phyloP scores from a whole-genome alignment of 1,140 invertebrate species.

The Calycopis cecrops region DNA sequence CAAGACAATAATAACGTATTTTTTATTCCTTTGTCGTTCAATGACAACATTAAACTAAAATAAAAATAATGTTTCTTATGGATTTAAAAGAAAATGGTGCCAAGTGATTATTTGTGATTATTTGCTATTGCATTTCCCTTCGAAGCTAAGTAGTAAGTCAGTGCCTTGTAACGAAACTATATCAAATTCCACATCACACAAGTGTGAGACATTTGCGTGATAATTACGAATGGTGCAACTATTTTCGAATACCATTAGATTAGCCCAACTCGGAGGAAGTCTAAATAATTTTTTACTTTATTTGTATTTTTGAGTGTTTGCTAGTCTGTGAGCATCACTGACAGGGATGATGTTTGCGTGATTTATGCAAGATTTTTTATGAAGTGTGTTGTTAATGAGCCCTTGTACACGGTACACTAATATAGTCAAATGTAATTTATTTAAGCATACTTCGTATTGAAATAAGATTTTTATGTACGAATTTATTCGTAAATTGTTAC shows the following conservation, averaged over 20 bases:
- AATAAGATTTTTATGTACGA: too few relatives aligned
- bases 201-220: constrained; percentile 35
- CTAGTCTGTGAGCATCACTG: constrained; percentile 74
- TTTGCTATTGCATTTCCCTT: constrained; percentile 16
- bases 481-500: constrained; percentile 11
- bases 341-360: constrained; percentile 71
- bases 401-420: constrained; percentile 17
- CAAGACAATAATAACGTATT: too few relatives aligned
- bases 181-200: constrained; percentile 29
- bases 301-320: constrained; percentile 54
- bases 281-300: constrained; percentile 25
- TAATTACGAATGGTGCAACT: constrained; percentile 22
- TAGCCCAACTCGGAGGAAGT: background rate
- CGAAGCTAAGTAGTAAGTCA: constrained; percentile 23
- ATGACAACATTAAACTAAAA: too few relatives aligned
- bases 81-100: constrained; percentile 1
- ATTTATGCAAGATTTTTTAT: constrained; percentile 69
- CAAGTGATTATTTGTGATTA: background rate
- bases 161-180: constrained; percentile 44
- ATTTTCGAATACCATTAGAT: constrained; percentile 26
- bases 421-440: constrained; percentile 16
- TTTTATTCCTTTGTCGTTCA: too few relatives aligned
- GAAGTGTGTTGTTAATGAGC: constrained; percentile 35
- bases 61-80: too few relatives aligned
- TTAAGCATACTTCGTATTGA: background rate